phyloP scores from a whole-genome alignment of 2,113 vertebrate species.

The Empidonax alnorum region DNA sequence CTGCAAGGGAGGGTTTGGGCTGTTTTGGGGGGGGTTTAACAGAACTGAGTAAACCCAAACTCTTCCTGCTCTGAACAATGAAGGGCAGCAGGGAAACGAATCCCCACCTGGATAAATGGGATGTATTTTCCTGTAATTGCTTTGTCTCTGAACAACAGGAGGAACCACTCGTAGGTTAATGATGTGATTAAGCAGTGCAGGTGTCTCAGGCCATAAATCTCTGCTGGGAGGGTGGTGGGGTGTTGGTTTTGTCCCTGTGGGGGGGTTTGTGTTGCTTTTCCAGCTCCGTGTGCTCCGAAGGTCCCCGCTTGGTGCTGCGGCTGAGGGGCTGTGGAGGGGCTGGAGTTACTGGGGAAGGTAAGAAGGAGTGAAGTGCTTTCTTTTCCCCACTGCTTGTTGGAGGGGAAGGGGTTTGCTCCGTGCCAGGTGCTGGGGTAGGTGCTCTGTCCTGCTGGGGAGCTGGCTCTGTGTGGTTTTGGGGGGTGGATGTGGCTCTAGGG shows the following conservation, averaged over 20 bases:
- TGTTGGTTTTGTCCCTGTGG: rapidly evolving
- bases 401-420: neutral
- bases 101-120: neutral
- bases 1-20: neutral
- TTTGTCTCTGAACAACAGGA: neutral
- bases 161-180: neutral
- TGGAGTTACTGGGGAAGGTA: rapidly evolving
- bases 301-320: rapidly evolving
- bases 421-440: neutral
- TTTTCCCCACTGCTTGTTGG: rapidly evolving
- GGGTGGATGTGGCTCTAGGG: neutral
- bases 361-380: neutral
- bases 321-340: neutral
- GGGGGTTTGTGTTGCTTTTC: rapidly evolving
- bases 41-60: neutral
- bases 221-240: rapidly evolving
- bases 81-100: neutral
- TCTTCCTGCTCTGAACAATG: rapidly evolving
- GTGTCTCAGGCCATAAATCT: neutral
- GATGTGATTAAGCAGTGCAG: neutral
- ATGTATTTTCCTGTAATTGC: neutral
- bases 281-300: rapidly evolving
- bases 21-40: neutral
- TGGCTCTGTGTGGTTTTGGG: neutral
- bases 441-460: neutral